Evolutionary conservation across 2,797 vertebrate species (phyloP).

Genomic region (Uromys caudimaculatus): DNA sequence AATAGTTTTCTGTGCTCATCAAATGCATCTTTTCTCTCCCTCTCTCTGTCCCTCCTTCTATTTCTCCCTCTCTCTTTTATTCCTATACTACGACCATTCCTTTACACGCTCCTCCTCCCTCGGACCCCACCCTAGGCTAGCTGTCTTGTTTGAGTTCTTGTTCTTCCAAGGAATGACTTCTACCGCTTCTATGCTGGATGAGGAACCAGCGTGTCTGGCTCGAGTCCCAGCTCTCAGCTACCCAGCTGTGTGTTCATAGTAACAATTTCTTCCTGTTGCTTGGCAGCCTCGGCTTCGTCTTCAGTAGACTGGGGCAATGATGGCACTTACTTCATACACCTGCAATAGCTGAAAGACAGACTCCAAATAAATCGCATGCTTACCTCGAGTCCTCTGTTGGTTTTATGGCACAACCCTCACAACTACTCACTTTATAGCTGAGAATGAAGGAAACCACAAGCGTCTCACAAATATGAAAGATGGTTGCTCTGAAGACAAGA

Average conservation of each 20-base stretch:
- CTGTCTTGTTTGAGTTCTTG: neutral
- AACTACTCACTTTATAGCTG: neutral
- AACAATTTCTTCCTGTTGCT: neutral
- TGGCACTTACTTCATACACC: neutral
- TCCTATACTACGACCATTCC: neutral
- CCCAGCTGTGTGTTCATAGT: neutral
- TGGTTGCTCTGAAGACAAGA: neutral
- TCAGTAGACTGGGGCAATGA: neutral
- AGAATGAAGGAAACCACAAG: neutral
- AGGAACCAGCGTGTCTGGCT: neutral
- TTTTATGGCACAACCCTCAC: neutral
- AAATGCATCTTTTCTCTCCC: neutral
- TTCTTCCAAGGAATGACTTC: neutral
- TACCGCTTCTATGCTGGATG: neutral
- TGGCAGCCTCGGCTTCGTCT: constrained; percentile 56
- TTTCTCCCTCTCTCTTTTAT: neutral
- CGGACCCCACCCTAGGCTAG: neutral
- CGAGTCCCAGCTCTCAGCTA: neutral
- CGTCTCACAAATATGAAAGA: neutral
- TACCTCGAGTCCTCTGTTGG: neutral
- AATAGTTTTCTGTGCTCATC: rapidly evolving
- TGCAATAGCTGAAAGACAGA: neutral
- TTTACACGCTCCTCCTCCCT: neutral
- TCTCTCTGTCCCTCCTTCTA: neutral
- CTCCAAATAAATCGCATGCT: neutral